These are phyloP conservation scores for Crambe crambe DNA, from an alignment of 37 sponge, comb jelly and placozoan genomes.

Conservation along the genomic window DNA sequence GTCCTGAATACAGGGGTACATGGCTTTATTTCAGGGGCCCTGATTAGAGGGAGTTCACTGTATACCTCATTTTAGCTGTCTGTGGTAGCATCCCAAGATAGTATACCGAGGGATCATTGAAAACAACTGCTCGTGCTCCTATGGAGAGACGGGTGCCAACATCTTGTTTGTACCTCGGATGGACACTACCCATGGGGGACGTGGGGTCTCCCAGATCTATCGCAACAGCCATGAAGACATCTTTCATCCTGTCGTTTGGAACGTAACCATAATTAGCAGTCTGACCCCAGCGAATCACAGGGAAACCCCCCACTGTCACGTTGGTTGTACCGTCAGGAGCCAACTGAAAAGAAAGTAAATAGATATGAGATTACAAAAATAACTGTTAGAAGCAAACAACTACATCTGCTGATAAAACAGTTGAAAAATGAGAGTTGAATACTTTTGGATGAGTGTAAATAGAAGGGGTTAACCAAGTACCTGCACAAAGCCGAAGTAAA, in stretches of 20 bases:
- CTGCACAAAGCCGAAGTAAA: constrained; percentile 70
- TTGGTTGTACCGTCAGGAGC: constrained; percentile 48
- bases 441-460: too few species aligned
- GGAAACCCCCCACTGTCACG: constrained; percentile 46
- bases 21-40: too few species aligned
- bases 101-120: constrained; percentile 21
- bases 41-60: too few species aligned
- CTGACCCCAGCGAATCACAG: constrained; percentile 63
- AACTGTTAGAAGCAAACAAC: too few species aligned
- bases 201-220: constrained; percentile 80
- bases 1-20: too few species aligned
- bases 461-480: constrained; percentile 12
- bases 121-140: constrained; percentile 48
- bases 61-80: constrained; percentile 18
- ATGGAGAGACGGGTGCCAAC: constrained; percentile 48
- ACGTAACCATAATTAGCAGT: constrained; percentile 60
- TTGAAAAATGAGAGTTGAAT: too few species aligned
- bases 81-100: constrained; percentile 43
- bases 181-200: constrained; percentile 70
- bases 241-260: constrained; percentile 49
- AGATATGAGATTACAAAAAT: not conserved
- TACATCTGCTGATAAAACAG: too few species aligned
- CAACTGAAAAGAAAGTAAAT: constrained; percentile 25
- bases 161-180: constrained; percentile 70
- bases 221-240: constrained; percentile 82